Conservation (phyloP, 2,797 vertebrate species). For the Benthosema pterotum region DNA sequence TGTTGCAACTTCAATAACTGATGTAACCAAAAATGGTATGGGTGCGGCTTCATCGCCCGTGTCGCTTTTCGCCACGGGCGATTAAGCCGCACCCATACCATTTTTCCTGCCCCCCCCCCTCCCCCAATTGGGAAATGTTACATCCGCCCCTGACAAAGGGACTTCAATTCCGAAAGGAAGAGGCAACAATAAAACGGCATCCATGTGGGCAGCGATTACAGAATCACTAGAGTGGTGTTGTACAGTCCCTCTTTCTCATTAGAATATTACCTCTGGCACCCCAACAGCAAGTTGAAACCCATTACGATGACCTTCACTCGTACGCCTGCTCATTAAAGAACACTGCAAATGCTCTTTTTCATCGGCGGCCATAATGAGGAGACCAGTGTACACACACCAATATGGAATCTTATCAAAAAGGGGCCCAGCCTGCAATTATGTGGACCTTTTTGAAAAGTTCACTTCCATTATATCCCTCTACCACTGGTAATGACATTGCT, state of each 20-base stretch:
- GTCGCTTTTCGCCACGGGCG: too few relatives aligned
- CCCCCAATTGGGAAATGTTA: too few relatives aligned
- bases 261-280: constrained; percentile 80
- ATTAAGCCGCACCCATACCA: too few relatives aligned
- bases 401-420: constrained; percentile 77
- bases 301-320: constrained; percentile 84
- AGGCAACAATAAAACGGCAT: constrained; percentile 62
- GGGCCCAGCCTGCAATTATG: constrained; percentile 76
- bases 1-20: too few relatives aligned
- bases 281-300: constrained; percentile 76
- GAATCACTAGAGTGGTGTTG: constrained; percentile 63
- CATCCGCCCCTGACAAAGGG: too few relatives aligned
- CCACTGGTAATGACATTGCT: constrained; percentile 78
- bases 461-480: constrained; percentile 80
- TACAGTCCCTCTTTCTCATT: constrained; percentile 75
- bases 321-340: constrained; percentile 75
- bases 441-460: constrained; percentile 84
- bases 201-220: constrained; percentile 64
- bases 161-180: constrained; percentile 53
- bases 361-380: constrained; percentile 77
- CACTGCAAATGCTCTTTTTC: constrained; percentile 77
- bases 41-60: too few relatives aligned
- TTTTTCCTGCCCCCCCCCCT: too few relatives aligned
- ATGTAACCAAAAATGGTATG: too few relatives aligned
- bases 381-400: constrained; percentile 73